Evolutionary conservation across 2,113 vertebrate species (phyloP).

Genomic region (Brienomyrus brachyistius): DNA sequence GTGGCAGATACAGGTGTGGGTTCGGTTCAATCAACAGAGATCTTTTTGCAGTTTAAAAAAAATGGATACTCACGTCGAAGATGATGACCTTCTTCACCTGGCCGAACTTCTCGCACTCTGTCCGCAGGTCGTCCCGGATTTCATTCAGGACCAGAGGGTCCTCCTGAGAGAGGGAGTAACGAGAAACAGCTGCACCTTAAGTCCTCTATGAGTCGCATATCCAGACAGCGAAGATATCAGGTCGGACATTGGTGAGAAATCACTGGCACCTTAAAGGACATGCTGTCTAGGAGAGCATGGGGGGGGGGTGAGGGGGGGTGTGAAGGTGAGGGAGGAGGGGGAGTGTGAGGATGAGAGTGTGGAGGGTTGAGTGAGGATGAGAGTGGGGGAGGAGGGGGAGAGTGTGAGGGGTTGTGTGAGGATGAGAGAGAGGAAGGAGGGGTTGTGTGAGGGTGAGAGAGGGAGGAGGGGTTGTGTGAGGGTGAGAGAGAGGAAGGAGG

Average conservation of each 20-base stretch:
- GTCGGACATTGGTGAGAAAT: background rate
- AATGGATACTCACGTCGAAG: constrained; percentile 80
- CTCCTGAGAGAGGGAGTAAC: constrained; percentile 62
- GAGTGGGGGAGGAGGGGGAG: too few relatives aligned
- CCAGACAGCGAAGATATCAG: background rate
- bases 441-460: too few relatives aligned
- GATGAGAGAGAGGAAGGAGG: too few relatives aligned
- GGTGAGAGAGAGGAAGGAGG: background rate
- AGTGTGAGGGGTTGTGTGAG: too few relatives aligned
- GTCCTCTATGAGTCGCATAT: background rate
- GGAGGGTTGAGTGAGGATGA: too few relatives aligned
- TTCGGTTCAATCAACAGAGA: background rate
- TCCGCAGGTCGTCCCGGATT: constrained; percentile 85
- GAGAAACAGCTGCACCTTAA: background rate
- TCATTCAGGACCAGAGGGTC: constrained; percentile 91
- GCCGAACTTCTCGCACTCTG: constrained; percentile 93
- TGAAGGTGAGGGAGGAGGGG: background rate
- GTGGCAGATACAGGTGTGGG: background rate
- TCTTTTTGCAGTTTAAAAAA: background rate
- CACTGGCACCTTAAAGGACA: background rate
- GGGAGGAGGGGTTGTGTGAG: background rate
- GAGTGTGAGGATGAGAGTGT: too few relatives aligned
- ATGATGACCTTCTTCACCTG: constrained; percentile 90
- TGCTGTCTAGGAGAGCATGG: background rate
- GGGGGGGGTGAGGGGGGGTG: background rate